Conservation (phyloP, 2,888 invertebrate species). For the Carterocephalus palaemon region DNA sequence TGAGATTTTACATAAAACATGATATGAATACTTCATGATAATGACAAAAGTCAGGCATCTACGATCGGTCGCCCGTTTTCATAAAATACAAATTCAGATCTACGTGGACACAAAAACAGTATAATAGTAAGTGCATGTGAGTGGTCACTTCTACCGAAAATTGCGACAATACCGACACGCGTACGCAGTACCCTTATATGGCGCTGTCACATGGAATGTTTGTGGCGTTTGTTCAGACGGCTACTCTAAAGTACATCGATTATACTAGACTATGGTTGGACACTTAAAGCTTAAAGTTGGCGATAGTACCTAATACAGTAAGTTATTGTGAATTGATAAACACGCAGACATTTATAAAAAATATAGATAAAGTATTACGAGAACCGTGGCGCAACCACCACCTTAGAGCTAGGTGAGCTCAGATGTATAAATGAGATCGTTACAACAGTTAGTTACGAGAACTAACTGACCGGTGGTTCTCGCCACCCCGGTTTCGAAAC, state of each 20-base stretch:
- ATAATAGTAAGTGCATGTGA: conserved; percentile 2
- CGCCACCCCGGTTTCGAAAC: no score
- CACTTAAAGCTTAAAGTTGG: conserved; percentile 42
- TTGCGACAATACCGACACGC: conserved; percentile 2
- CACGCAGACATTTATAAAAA: conserved; percentile 22
- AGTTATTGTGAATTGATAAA: conserved; percentile 11
- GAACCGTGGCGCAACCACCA: conserved; percentile 14
- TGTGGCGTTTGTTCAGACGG: conserved; percentile 57
- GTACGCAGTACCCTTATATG: conserved; percentile 12
- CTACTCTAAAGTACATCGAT: conserved; percentile 40
- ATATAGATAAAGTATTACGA: conserved; percentile 1
- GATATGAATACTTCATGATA: no score
- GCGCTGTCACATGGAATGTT: conserved; percentile 56
- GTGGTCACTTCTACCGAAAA: no score
- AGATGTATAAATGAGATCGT: conserved; percentile 46
- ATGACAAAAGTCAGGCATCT: no score
- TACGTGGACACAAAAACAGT: conserved; percentile 36
- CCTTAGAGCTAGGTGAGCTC: conserved; percentile 21
- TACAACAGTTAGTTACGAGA: conserved; percentile 36
- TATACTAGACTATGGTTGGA: conserved; percentile 40
- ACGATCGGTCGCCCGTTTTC: not conserved
- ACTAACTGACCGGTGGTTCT: no score
- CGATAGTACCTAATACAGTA: no score
- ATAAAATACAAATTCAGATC: conserved; percentile 51
- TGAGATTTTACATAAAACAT: not conserved